Percentiles rank a stretch among this genome's conserved stretches.
phyloP scores from a whole-genome alignment of 2,797 vertebrate genomes.

The Percopsis omiscomaycus region DNA sequence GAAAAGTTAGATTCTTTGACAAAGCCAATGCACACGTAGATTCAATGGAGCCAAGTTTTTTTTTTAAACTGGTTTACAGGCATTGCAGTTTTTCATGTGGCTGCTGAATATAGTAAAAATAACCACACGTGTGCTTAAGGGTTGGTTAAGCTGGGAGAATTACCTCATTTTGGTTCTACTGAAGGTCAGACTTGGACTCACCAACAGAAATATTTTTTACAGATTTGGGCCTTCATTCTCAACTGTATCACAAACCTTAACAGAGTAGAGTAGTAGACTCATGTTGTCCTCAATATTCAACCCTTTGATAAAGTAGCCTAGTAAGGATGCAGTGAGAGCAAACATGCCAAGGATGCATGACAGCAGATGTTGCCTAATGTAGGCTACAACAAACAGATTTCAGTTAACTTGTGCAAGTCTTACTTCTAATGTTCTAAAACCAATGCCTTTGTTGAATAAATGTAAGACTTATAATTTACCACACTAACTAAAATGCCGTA shows the following conservation, averaged over 20 bases:
- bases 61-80: no score
- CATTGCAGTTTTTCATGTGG: no score
- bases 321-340: conserved; percentile 4
- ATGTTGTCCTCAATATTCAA: conserved; percentile 5
- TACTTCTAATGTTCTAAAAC: no score
- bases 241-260: background rate
- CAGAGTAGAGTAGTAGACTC: background rate
- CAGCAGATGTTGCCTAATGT: no score
- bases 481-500: no score
- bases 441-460: no score
- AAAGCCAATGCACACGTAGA: no score
- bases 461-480: no score
- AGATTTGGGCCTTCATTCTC: conserved; percentile 1
- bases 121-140: conserved; percentile 1
- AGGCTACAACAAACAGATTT: no score
- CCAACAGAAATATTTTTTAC: background rate
- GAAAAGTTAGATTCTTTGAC: no score
- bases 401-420: no score
- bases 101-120: background rate
- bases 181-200: conserved; percentile 5
- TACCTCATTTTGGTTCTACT: conserved; percentile 4
- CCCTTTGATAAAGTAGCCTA: conserved; percentile 6
- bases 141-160: conserved; percentile 2
- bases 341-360: background rate
- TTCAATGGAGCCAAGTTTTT: no score